A percentile compares a stretch with the other conserved stretches of the same genome.
Conservation (phyloP, 1,140 invertebrate species). For the Asobara japonica region DNA sequence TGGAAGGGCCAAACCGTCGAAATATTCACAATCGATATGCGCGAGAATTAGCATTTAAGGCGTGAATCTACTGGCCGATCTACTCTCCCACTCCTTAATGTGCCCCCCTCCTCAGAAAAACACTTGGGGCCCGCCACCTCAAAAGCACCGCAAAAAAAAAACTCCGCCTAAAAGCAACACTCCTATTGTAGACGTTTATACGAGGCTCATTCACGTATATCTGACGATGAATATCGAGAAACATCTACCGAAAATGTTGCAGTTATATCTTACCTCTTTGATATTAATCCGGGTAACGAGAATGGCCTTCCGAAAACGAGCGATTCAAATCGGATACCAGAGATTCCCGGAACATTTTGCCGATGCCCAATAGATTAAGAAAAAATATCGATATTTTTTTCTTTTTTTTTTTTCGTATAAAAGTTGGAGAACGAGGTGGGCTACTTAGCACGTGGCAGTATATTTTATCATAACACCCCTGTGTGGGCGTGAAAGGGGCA, state of each 20-base stretch:
- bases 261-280: background rate
- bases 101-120: background rate
- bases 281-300: background rate
- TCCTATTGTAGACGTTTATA: slow-evolving; percentile 3
- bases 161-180: slow-evolving; percentile 13
- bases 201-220: background rate
- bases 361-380: background rate
- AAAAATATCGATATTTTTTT: background rate
- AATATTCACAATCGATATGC: slow-evolving; percentile 2
- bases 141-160: background rate
- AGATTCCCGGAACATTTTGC: background rate
- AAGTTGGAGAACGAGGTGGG: background rate
- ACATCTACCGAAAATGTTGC: background rate
- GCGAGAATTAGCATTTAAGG: slow-evolving; percentile 4
- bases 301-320: background rate
- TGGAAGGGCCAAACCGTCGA: slow-evolving; percentile 5
- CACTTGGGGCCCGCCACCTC: background rate
- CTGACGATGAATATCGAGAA: background rate
- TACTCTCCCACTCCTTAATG: background rate
- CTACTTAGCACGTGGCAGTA: slow-evolving; percentile 12
- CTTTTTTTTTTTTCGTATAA: no score
- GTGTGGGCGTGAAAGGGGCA: slow-evolving; percentile 8
- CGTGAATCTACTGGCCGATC: background rate
- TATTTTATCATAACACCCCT: background rate
- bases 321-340: slow-evolving; percentile 1